phyloP scores from a whole-genome alignment of 2,888 invertebrate genomes.

The Calliopum simillimum region DNA sequence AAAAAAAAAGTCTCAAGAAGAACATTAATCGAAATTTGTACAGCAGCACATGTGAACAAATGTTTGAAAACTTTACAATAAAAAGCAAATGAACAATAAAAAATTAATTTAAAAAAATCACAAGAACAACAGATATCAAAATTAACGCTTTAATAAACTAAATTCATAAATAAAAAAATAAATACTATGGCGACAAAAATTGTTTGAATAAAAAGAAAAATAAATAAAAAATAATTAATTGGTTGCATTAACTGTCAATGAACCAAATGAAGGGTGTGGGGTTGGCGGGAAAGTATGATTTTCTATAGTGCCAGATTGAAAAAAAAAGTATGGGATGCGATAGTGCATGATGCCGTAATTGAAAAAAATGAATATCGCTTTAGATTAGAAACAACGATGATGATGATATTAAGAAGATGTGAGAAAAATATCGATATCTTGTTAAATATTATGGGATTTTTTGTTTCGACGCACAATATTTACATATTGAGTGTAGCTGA shows the following conservation, averaged over 20 bases:
- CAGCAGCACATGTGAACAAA: too few relatives aligned
- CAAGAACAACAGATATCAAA: not conserved
- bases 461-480: too few relatives aligned
- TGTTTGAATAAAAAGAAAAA: not conserved
- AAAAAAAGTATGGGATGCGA: not conserved
- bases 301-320: not conserved
- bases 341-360: not conserved
- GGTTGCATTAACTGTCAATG: not conserved
- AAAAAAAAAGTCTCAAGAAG: too few relatives aligned
- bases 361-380: conserved; percentile 22
- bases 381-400: conserved; percentile 20
- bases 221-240: not conserved
- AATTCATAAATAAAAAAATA: not conserved
- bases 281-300: not conserved
- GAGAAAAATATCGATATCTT: not conserved
- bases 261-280: not conserved
- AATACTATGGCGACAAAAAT: not conserved
- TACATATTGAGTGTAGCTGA: too few relatives aligned
- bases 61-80: too few relatives aligned
- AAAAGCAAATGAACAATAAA: not conserved
- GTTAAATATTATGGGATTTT: too few relatives aligned
- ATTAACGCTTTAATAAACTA: conserved; percentile 7
- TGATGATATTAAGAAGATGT: not conserved
- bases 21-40: too few relatives aligned
- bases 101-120: not conserved